Evolutionary conservation across 2,113 vertebrate genomes (phyloP).

Genomic region (Rhinopomastus cyanomelas): DNA sequence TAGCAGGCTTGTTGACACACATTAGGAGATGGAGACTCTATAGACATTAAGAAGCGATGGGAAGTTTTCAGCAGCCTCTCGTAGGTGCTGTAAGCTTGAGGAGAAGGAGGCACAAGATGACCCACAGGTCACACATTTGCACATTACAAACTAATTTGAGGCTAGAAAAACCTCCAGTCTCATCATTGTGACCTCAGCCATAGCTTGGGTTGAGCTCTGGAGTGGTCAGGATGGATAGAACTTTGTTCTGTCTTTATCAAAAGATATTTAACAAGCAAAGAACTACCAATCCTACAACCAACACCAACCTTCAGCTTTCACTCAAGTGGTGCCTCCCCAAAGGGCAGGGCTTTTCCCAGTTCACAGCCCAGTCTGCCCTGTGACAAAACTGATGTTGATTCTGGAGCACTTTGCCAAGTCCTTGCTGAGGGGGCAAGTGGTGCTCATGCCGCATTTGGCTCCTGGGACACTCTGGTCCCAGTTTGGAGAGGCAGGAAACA

Average conservation of each 20-base stretch:
- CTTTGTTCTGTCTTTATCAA: neutral
- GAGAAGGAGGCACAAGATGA: neutral
- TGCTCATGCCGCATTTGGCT: neutral
- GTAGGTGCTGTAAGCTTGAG: neutral
- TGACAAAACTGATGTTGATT: constrained; percentile 24
- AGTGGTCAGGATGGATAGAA: neutral
- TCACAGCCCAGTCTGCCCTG: neutral
- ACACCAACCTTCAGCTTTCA: neutral
- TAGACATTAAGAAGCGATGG: neutral
- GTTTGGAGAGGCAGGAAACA: neutral
- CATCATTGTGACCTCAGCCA: neutral
- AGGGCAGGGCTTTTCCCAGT: neutral
- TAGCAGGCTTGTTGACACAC: neutral
- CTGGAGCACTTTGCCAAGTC: neutral
- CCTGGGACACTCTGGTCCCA: neutral
- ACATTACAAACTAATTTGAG: neutral
- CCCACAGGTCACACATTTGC: rapidly evolving
- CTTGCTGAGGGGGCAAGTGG: neutral
- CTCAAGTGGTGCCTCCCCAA: neutral
- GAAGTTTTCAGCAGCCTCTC: neutral
- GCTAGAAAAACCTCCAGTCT: neutral
- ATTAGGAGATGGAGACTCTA: neutral
- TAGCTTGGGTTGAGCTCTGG: neutral
- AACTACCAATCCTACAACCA: neutral
- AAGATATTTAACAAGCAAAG: neutral